These are phyloP conservation scores for Lethenteron camtschaticum DNA, from an alignment of 2,113 vertebrate species.

Conservation along the genomic window DNA sequence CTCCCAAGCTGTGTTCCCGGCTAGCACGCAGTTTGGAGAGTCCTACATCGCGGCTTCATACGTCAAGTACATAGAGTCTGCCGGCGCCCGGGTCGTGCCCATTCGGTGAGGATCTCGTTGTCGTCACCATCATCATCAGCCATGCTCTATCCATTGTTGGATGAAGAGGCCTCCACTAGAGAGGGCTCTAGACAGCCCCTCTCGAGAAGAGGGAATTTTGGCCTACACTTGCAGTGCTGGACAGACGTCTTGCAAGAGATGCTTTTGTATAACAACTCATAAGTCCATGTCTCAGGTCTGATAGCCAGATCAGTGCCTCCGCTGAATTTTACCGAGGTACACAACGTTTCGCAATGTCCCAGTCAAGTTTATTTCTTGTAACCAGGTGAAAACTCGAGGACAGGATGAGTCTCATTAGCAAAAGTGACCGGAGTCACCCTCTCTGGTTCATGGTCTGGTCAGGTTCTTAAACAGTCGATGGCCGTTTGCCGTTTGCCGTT, in stretches of 20 bases:
- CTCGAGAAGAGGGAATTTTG: not conserved
- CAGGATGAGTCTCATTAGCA: too few relatives aligned
- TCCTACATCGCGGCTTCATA: slow-evolving; percentile 35
- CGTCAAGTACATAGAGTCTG: slow-evolving; percentile 36
- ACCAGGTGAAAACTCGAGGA: too few relatives aligned
- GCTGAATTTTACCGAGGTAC: too few relatives aligned
- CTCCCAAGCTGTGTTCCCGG: slow-evolving; percentile 23
- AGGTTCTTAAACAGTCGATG: too few relatives aligned
- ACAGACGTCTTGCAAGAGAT: slow-evolving; percentile 20
- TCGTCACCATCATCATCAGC: too few relatives aligned
- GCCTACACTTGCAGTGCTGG: not conserved
- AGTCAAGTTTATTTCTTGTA: too few relatives aligned
- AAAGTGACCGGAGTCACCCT: too few relatives aligned
- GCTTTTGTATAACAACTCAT: slow-evolving; percentile 20
- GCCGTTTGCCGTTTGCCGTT: too few relatives aligned
- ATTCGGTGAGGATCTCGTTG: slow-evolving; percentile 21
- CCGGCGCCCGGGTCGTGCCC: slow-evolving; percentile 32
- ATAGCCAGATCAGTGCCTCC: too few relatives aligned
- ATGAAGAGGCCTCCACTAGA: not conserved
- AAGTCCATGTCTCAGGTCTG: not conserved
- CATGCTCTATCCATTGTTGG: not conserved
- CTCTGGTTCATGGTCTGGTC: too few relatives aligned
- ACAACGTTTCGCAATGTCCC: too few relatives aligned
- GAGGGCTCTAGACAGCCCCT: not conserved
- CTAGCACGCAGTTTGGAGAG: slow-evolving; percentile 23